phyloP scores from a whole-genome alignment of 2,888 invertebrate species.

The Netelia virgata region DNA sequence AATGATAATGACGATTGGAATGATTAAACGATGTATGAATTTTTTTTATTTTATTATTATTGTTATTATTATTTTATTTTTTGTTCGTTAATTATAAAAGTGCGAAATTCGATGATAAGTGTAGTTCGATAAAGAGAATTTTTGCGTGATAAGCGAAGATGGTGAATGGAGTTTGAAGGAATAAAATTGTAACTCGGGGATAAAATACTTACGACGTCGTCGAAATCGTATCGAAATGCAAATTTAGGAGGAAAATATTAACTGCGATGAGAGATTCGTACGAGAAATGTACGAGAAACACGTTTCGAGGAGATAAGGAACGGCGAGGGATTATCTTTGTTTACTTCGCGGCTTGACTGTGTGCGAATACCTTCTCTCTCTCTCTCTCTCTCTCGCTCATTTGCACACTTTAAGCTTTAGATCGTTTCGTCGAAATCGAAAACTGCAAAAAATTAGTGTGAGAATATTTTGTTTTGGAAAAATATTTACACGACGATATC shows the following conservation, averaged over 20 bases:
- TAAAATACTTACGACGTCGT: neutral
- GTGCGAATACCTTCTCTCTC: constrained; percentile 58
- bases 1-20: neutral
- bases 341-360: constrained; percentile 68
- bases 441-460: constrained; percentile 32
- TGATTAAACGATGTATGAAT: too few species aligned
- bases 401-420: neutral
- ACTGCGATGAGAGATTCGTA: constrained; percentile 25
- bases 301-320: constrained; percentile 57
- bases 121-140: too few species aligned
- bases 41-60: too few species aligned
- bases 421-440: neutral
- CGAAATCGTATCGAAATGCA: neutral
- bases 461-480: constrained; percentile 51
- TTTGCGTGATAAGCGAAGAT: neutral
- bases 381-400: constrained; percentile 9
- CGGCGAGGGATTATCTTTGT: constrained; percentile 76
- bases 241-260: constrained; percentile 13
- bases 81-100: too few species aligned
- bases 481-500: constrained; percentile 38
- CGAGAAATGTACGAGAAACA: constrained; percentile 45
- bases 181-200: neutral
- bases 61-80: too few species aligned
- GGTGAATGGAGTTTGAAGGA: constrained; percentile 35
- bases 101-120: too few species aligned